Base-by-base conservation (phyloP, 1,140 invertebrate species). In the Drosophila murphyi region DNA sequence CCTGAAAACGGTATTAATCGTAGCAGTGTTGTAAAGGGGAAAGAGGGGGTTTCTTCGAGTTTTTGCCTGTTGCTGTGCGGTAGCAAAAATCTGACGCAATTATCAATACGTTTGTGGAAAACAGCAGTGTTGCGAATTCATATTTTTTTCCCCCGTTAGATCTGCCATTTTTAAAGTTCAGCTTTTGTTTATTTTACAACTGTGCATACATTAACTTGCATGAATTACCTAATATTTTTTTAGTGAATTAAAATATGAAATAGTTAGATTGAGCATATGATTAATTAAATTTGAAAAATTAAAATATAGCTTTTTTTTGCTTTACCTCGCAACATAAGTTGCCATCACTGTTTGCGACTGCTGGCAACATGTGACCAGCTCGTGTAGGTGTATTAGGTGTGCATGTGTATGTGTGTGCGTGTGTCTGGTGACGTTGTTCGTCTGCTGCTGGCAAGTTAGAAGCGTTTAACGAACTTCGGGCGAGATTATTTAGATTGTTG, bases 311-410 rank as follows among this genome's bases (percentile, higher is more conserved):
- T 7, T 48, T 52, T 52, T 52, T 52, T 52, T 29, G 32, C 51
- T 29, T 20, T 20, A 20, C 20, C 20, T 20, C 20, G 20, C 20
- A 34, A 34, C 34, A 34, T 34, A 12, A 59, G 41, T n/a, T 5
- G n/a, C 12, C 57, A 60, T 12, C 57, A 48, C 57, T 60, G 55
- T 5, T 10, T 37, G 54, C 37, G 45, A 54, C 70, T 34, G 64
- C 70, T 34, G 64, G 43, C 51, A 77, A 78, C 83, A 88, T 88
- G 85, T 89, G 85, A 88, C 80, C 59, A 63, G 52, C 41, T 52
- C 39, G 60, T 68, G 54, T 78, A 43, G 50, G 35, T 56, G 7
- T 55, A 47, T 51, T 78, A 43, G 50, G 35, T 56, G 7, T 55
- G 50, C 51, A 69, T 37, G 45, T 73, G 51, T 60, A 12, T 45